Evolutionary conservation across 2,797 vertebrate genomes (phyloP).

Genomic region (Pseudochirops corinnae): DNA sequence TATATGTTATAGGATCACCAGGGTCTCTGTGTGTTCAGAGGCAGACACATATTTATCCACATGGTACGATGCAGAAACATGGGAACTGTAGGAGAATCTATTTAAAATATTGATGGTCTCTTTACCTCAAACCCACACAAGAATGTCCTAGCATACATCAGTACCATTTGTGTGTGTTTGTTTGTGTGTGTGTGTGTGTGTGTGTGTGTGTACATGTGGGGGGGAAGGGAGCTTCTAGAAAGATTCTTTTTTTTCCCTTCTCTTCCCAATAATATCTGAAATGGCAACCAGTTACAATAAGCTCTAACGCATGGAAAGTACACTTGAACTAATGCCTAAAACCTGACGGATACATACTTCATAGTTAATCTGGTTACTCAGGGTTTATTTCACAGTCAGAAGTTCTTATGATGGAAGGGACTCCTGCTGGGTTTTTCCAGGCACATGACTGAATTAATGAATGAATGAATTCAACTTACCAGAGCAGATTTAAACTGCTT

Average conservation of each 20-base stretch:
- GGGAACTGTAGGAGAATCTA: constrained; percentile 67
- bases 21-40: constrained; percentile 48
- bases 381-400: constrained; percentile 87
- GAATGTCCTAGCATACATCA: constrained; percentile 41
- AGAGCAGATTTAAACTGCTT: constrained; percentile 86
- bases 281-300: constrained; percentile 67
- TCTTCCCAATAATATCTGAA: constrained; percentile 65
- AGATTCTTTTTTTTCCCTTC: constrained; percentile 56
- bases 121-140: constrained; percentile 55
- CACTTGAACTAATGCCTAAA: constrained; percentile 82
- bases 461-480: constrained; percentile 84
- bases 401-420: constrained; percentile 84
- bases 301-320: constrained; percentile 61
- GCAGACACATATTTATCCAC: constrained; percentile 48
- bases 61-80: constrained; percentile 51
- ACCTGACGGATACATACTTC: constrained; percentile 84
- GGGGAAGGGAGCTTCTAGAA: background rate
- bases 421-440: constrained; percentile 84
- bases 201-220: too few species aligned
- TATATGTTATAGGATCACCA: background rate
- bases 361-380: constrained; percentile 85
- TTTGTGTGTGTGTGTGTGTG: too few species aligned
- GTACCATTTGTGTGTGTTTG: constrained; percentile 43
- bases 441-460: constrained; percentile 85
- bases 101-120: constrained; percentile 78